A percentile compares a stretch with the other conserved stretches of the same genome.
Conservation (phyloP, 2,113 vertebrate species). For the Heptranchias perlo region DNA sequence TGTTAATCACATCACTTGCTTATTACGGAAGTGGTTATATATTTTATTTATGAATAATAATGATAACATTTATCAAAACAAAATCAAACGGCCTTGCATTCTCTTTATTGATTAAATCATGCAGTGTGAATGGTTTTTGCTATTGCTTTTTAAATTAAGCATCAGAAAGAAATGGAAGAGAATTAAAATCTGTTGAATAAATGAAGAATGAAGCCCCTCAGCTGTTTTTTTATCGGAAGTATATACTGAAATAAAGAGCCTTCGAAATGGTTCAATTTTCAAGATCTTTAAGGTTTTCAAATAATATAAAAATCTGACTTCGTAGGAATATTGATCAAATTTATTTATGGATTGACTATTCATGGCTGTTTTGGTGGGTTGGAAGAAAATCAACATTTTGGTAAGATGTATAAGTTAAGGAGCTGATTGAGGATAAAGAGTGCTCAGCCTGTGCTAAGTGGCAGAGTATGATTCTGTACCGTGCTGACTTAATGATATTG, state of each 20-base stretch:
- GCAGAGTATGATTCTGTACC: background rate
- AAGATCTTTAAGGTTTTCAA: background rate
- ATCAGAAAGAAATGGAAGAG: background rate
- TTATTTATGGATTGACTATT: background rate
- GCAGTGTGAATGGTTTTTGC: background rate
- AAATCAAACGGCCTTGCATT: background rate
- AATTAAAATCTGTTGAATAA: background rate
- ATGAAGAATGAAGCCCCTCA: background rate
- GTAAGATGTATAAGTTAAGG: background rate
- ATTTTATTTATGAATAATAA: constrained; percentile 6
- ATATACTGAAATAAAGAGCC: background rate
- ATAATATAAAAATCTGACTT: background rate
- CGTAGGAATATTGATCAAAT: background rate
- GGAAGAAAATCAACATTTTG: background rate
- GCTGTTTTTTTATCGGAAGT: background rate
- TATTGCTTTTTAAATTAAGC: background rate
- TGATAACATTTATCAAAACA: background rate
- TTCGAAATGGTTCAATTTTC: too few species aligned
- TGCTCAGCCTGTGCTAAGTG: background rate
- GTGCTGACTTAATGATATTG: background rate
- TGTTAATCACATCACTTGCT: background rate
- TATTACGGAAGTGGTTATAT: background rate
- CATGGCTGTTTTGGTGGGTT: background rate
- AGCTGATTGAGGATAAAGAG: background rate
- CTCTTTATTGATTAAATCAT: background rate